A percentile compares a stretch with the other conserved stretches of the same genome.
Evolutionary conservation across 2,113 vertebrate genomes (phyloP).

Genomic region (Nematolebias whitei): DNA sequence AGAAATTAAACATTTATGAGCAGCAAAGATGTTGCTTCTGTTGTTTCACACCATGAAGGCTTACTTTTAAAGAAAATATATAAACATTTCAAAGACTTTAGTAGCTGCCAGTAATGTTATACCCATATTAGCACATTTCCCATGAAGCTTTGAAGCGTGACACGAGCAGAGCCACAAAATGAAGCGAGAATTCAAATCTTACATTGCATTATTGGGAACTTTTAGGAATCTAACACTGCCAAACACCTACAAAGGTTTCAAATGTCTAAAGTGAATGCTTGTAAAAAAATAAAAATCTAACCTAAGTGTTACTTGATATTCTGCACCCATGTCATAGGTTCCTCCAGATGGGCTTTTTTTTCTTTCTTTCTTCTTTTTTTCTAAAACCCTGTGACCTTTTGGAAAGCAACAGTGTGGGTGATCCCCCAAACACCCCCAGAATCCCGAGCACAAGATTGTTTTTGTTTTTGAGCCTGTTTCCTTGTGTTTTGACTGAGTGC

Average conservation of each 20-base stretch:
- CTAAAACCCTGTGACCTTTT: constrained; percentile 66
- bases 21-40: constrained; percentile 30
- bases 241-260: constrained; percentile 48
- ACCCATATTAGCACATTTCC: constrained; percentile 37
- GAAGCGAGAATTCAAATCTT: constrained; percentile 35
- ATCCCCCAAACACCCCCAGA: constrained; percentile 53
- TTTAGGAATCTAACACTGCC: constrained; percentile 48
- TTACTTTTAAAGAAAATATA: constrained; percentile 13
- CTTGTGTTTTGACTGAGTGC: constrained; percentile 69
- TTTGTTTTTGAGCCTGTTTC: constrained; percentile 67
- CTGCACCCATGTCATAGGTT: constrained; percentile 70
- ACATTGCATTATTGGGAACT: constrained; percentile 39
- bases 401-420: constrained; percentile 44
- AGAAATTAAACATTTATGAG: constrained; percentile 56
- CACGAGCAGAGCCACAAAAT: constrained; percentile 19
- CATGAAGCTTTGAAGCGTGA: constrained; percentile 9
- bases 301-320: constrained; percentile 73
- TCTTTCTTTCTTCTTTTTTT: background rate
- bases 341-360: constrained; percentile 64
- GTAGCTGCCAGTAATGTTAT: constrained; percentile 7
- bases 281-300: constrained; percentile 53
- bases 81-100: constrained; percentile 30
- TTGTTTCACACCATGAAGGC: constrained; percentile 32
- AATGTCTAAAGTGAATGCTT: constrained; percentile 65
- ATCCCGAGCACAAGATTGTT: constrained; percentile 54